Evolutionary conservation across 2,113 vertebrate genomes (phyloP).

Genomic region (Stomatorhinus ivindoensis): DNA sequence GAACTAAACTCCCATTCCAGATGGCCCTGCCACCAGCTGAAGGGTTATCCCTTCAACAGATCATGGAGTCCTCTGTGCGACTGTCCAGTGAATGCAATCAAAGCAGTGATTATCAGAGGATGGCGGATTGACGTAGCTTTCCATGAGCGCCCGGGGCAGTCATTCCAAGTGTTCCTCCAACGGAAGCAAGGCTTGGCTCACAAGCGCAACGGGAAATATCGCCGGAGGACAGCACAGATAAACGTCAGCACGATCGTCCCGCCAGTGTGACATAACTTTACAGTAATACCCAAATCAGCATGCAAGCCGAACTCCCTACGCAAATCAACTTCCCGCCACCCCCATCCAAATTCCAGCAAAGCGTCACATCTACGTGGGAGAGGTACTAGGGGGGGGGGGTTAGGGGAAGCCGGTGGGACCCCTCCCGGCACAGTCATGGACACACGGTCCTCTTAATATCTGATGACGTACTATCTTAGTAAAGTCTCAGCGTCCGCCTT

Average conservation of each 20-base stretch:
- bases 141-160: not conserved
- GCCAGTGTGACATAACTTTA: constrained; percentile 41
- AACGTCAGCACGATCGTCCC: constrained; percentile 40
- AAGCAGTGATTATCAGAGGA: constrained; percentile 16
- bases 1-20: not conserved
- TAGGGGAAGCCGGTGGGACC: constrained; percentile 25
- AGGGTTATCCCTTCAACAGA: not conserved
- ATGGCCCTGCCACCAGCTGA: not conserved
- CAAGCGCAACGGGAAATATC: constrained; percentile 55
- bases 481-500: not conserved
- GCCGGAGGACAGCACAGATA: constrained; percentile 35
- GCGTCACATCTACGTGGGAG: not conserved
- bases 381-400: not conserved
- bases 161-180: not conserved
- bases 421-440: not conserved
- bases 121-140: constrained; percentile 22
- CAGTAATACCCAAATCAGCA: constrained; percentile 53
- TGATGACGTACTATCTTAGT: not conserved
- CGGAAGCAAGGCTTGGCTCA: constrained; percentile 13
- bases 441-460: not conserved
- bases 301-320: constrained; percentile 38
- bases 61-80: not conserved
- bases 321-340: constrained; percentile 41
- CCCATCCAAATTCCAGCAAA: not conserved
- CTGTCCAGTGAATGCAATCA: constrained; percentile 17